Base-by-base conservation (phyloP, 2,113 vertebrate genomes). In the Sinocyclocheilus maitianheensis region DNA sequence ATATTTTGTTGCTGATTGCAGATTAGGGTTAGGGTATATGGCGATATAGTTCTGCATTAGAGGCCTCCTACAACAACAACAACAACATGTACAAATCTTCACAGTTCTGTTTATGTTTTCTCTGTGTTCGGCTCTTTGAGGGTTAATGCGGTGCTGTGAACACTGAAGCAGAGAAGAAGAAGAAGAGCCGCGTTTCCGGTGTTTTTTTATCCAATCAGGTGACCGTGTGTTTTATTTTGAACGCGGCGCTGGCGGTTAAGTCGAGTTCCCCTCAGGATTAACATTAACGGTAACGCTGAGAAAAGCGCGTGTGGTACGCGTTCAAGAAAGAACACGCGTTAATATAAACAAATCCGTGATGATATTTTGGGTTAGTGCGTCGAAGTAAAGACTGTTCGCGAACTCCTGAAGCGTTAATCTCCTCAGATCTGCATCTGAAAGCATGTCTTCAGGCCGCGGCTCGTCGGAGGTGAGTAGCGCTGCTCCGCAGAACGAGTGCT, bases 141-240 rank as follows among this genome's bases (percentile, higher is more conserved):
- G 30, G 30, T 34, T 37, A 37, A 37, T 37, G 37, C 5, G 40
- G 40, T 6, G 40, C 40, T 40, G 40, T 40, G 40, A 1, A 40
- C 40, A 40, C 6, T 0, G 5, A 40, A 6, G 40, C 8, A 43
- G 40, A 43, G 40, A 46, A 10, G 46, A 13, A 48, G 46, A 48
- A 48, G 46, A 48, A 18, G 11, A 11, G 2, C 8, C 9, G 55
- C 1, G 77, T 7, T 80, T 80, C 69, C 85, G 77, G 26, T 46
- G 16, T 60, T 48, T 63, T 75, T 53, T 75, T 53, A 20, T 58
- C 92, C 91, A 94, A 94, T 95, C 71, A 30, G 20, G 84, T 82
- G 1, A 67, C 83, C 34, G 85, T 53, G 22, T n/a, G 77, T 91
- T 88, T 74, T 89, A 88, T 90, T 92, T 93, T 93, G 92, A 94